Base-by-base conservation (phyloP, 2,113 vertebrate genomes). In the Cololabis saira region DNA sequence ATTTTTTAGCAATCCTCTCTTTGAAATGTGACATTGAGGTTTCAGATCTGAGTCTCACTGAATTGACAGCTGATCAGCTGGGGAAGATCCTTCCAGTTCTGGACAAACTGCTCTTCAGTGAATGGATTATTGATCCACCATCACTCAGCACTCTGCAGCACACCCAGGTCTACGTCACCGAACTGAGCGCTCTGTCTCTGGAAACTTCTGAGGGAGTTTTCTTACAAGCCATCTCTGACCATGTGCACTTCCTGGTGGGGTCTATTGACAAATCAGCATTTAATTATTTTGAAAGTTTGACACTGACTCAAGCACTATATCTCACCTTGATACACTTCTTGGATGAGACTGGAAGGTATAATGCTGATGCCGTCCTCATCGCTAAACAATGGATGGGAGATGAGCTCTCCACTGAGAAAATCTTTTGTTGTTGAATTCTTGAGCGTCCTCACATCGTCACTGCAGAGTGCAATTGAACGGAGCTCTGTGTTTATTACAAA, bases 51-150 rank as follows among this genome's bases (percentile, higher is more conserved):
- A 50, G 48, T 24, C 24, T 64, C 11, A 45, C 15, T 59, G 24
- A 72, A 14, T 63, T 71, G 37, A 0, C 49, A 21, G 15, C 59
- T 47, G 45, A 76, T 6, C 49, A 76, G 44, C 54, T 72, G 33
- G 16, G 24, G 1, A 22, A 41, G 16, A 53, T 76, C 53, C 15
- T 75, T 18, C 67, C 62, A 12, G 62, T 16, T 17, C 59, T 78
- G 58, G 59, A 78, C 59, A 37, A 58, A 33, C 64, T 78, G 16
- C 63, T 78, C 19, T 80, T 80, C 61, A 66, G 66, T 42, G 66
- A 74, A 14, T 75, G 71, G 77, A 52, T 61, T 0, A 3, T 0
- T 30, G 56, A 12, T 42, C 45, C 5, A 0, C 77, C 61, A 8
- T 66, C 71, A 9, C 30, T 51, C 40, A 61, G 10, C 66, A 80